Evolutionary conservation across 2,888 invertebrate genomes (phyloP), one percentile per base, ranked within the genome.

Genomic region (Nezara viridula): DNA sequence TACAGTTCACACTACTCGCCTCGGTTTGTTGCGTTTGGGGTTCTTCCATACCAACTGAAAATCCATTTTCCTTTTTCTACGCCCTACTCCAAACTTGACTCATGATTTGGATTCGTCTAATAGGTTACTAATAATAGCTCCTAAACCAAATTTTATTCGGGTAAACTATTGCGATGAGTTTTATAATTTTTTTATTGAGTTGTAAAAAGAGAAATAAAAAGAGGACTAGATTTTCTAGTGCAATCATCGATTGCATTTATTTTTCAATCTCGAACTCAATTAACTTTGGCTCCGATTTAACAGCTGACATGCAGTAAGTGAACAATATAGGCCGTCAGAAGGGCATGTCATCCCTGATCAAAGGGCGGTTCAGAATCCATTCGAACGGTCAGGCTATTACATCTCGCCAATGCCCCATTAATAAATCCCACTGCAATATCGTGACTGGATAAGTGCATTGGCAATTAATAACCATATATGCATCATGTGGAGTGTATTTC

Each of bases 301-400:
- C 32, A 73, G 66, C 10, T 73, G 66, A 37, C 66, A 73, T 73
- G 66, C 66, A 73, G 32, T 73, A 73, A 37, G 66, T 73, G 66
- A 73, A 37, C 66, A 37, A 73, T 60, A 60, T 73, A 73, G 32
- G 32, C 32, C 19, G 66, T 73, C 66, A 73, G 37, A 16, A 37
- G 32, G 66, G 37, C 32, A 73, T 73, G 66, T 37, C 37, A 73
- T 21, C 37, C 19, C 6, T 21, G 66, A 73, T 73, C 32, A 73
- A 73, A 73, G 66, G 66, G 10, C 9, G 19, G 32, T 21, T 21
- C 37, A 21, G 66, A 2, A 27, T 21, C 66, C 66, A 37, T 37
- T 73, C 66, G 32, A 37, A 32, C 66, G 27, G 32, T 19, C 66
- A 37, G 32, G 32, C 66, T 21, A 27, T 14, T 21, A 19, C 32